phyloP scores from a whole-genome alignment of 2,113 vertebrate genomes.

The Platichthys stellatus region DNA sequence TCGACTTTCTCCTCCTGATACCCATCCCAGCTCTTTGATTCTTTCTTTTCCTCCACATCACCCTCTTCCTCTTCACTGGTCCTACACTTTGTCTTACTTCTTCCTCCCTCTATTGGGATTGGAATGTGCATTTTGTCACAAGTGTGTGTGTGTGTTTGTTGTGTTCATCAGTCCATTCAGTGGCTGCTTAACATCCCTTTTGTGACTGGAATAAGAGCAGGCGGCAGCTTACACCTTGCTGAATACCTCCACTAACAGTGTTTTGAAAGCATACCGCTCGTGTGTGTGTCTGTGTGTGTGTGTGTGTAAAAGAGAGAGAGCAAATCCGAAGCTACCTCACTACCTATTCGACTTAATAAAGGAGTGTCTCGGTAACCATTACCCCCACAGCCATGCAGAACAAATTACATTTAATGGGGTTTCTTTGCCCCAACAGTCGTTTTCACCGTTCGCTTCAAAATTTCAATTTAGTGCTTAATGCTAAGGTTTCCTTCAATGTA shows the following conservation, averaged over 20 bases:
- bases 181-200: slow-evolving; percentile 85
- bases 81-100: neutral
- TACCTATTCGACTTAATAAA: slow-evolving; percentile 92
- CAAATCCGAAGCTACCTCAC: slow-evolving; percentile 62
- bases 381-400: slow-evolving; percentile 94
- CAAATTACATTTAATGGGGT: slow-evolving; percentile 99
- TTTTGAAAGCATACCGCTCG: slow-evolving; percentile 29
- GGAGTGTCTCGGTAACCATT: slow-evolving; percentile 89
- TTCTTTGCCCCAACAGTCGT: slow-evolving; percentile 90
- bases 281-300: neutral
- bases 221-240: slow-evolving; percentile 65
- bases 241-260: slow-evolving; percentile 61
- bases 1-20: neutral
- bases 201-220: slow-evolving; percentile 79
- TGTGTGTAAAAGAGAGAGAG: slow-evolving; percentile 23
- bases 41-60: too few species aligned
- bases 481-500: slow-evolving; percentile 88
- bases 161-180: slow-evolving; percentile 54
- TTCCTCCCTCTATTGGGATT: neutral
- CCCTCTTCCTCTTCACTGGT: neutral
- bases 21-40: neutral
- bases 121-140: too few species aligned
- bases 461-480: slow-evolving; percentile 95
- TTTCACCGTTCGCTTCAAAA: slow-evolving; percentile 92
- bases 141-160: slow-evolving; percentile 8